Evolutionary conservation across 1,140 invertebrate genomes (phyloP), one percentile per base, ranked within the genome.

Genomic region (Scaptomyza montana): DNA sequence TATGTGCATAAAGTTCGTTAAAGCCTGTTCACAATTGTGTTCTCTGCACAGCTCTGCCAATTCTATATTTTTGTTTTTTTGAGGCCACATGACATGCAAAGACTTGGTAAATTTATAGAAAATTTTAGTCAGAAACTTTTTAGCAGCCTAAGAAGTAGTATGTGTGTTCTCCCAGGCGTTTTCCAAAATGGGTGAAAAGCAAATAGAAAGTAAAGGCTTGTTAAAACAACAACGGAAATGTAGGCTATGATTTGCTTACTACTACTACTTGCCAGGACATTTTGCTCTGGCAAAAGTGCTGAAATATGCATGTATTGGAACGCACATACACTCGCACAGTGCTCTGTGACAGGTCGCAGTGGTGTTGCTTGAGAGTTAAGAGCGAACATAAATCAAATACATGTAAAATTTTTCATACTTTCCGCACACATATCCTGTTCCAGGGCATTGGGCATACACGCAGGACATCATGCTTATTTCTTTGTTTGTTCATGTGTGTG

Each of bases 371-470:
- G 56, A 47, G 72, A 66, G 68, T 54, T 72, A 36, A 78, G 73
- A 75, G 67, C 41, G 49, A 79, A 80, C 84, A 89, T 89, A 89
- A 89, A 89, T 89, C 84, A 89, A 89, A 80, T 89, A 80, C 80
- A 89, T 89, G 80, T 89, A 89, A 73, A 84, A 89, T 89, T 89
- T 49, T 77, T 80, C 33, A 84, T 85, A 77, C 84, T 89, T 89
- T 89, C 84, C 84, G 84, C 84, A 84, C 77, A 89, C 85, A 89
- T 78, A 85, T 87, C 84, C 84, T 87, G 77, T 65, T 68, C 84
- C 68, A 79, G 75, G 75, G 79, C 82, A 89, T 76, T 77, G 81
- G 74, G 67, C 80, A 63, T 67, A 66, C 77, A 67, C 64, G 50
- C 51, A 51, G 47, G 19, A 49, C 36, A 47, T 43, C 54, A 62